Conservation (phyloP, 2,888 invertebrate species). For the Automeris io region DNA sequence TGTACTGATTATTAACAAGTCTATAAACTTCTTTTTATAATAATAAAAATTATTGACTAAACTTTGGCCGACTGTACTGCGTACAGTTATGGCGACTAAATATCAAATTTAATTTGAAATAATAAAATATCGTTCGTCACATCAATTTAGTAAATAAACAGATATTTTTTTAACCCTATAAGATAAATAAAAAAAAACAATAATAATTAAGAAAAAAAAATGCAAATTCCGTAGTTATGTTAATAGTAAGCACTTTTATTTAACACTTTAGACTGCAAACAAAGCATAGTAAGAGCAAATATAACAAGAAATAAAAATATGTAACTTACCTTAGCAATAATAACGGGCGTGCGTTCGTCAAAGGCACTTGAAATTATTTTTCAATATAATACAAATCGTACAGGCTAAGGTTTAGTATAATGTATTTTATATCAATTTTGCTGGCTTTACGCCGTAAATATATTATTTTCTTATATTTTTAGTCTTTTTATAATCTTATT, state of each 20-base stretch:
- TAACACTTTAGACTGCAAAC: conserved; percentile 1
- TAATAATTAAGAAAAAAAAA: conserved; percentile 16
- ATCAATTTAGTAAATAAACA: background rate
- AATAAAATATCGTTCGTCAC: background rate
- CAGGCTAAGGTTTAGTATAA: conserved; percentile 48
- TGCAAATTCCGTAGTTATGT: conserved; percentile 34
- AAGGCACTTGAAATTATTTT: conserved; percentile 46
- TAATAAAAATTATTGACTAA: background rate
- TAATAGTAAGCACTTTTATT: conserved; percentile 20
- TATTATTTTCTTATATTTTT: conserved; percentile 49
- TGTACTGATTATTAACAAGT: too few species aligned
- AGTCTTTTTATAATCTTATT: conserved; percentile 65
- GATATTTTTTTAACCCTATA: background rate
- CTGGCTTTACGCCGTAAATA: conserved; percentile 55
- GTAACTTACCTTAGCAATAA: conserved; percentile 54
- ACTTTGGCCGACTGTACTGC: background rate
- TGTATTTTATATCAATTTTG: conserved; percentile 36
- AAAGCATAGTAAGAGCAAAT: conserved; percentile 7
- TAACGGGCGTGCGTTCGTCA: conserved; percentile 57
- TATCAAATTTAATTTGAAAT: background rate
- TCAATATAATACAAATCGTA: conserved; percentile 45
- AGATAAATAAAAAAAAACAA: conserved; percentile 10
- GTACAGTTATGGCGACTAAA: background rate
- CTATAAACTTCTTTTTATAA: too few species aligned
- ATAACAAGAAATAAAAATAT: conserved; percentile 16